These are phyloP conservation scores for Rhynchotus rufescens DNA, from an alignment of 2,797 vertebrate genomes.

Conservation along the genomic window DNA sequence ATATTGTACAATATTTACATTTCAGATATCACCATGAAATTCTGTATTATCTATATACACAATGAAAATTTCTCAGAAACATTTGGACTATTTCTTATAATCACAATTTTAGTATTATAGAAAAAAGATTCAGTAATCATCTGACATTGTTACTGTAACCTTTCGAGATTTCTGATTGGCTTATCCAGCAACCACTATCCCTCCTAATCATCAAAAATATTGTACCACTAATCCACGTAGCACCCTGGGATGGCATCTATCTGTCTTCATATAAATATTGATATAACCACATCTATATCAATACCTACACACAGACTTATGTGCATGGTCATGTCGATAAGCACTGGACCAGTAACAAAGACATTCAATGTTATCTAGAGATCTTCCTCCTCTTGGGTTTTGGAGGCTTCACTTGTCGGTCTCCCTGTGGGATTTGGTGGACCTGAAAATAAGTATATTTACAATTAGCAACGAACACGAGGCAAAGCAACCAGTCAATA, in stretches of 20 bases:
- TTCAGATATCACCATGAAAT: conserved; percentile 95
- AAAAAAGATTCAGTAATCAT: conserved; percentile 91
- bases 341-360: conserved; percentile 79
- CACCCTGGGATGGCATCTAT: conserved; percentile 82
- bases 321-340: conserved; percentile 75
- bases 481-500: background rate
- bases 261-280: conserved; percentile 73
- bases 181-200: conserved; percentile 83
- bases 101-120: conserved; percentile 92
- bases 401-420: conserved; percentile 95
- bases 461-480: background rate
- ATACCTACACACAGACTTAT: conserved; percentile 79
- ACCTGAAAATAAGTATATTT: conserved; percentile 75
- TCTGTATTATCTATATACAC: conserved; percentile 99
- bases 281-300: conserved; percentile 65
- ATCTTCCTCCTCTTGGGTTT: conserved; percentile 99
- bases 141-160: conserved; percentile 87
- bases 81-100: conserved; percentile 94
- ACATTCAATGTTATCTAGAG: conserved; percentile 99
- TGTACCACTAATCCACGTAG: conserved; percentile 86
- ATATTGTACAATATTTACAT: conserved; percentile 99
- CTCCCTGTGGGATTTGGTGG: conserved; percentile 92
- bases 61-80: conserved; percentile 99
- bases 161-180: conserved; percentile 84
- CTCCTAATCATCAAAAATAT: conserved; percentile 80